A percentile compares a stretch with the other conserved stretches of the same genome.
Evolutionary conservation across 2,113 vertebrate species (phyloP).

Genomic region (Gymnarchus niloticus): DNA sequence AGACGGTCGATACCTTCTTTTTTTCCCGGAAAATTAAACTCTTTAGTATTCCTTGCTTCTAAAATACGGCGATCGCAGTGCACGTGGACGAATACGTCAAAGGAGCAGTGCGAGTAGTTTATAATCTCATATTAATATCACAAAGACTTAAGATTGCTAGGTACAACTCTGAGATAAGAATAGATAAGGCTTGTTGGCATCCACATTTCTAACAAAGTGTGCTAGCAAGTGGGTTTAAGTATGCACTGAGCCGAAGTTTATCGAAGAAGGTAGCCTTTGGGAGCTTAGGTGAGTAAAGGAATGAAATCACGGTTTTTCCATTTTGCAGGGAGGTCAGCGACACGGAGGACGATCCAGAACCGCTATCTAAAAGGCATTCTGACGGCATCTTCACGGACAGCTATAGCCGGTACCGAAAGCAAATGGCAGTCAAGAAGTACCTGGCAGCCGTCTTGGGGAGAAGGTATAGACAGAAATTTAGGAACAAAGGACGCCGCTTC

Average conservation of each 20-base stretch:
- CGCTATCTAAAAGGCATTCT: slow-evolving; percentile 92
- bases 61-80: slow-evolving; percentile 50
- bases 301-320: neutral
- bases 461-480: slow-evolving; percentile 99
- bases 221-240: neutral
- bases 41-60: neutral
- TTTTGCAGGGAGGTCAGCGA: slow-evolving; percentile 66
- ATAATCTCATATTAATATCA: slow-evolving; percentile 54
- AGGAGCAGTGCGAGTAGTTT: slow-evolving; percentile 51
- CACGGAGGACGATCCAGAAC: slow-evolving; percentile 80
- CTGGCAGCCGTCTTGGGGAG: slow-evolving; percentile 96
- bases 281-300: neutral
- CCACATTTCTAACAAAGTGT: neutral
- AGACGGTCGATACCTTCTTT: neutral
- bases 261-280: neutral
- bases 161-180: neutral
- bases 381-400: slow-evolving; percentile 99
- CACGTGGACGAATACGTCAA: slow-evolving; percentile 49
- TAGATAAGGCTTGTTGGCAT: neutral
- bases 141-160: neutral
- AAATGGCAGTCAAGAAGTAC: slow-evolving; percentile 99
- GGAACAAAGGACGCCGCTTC: slow-evolving; percentile 98
- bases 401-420: slow-evolving; percentile 99
- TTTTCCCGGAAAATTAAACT: neutral
- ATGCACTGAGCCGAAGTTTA: neutral